These are phyloP conservation scores for Hypomecis atomaria DNA, from an alignment of 2,888 invertebrate genomes.

Conservation along the genomic window DNA sequence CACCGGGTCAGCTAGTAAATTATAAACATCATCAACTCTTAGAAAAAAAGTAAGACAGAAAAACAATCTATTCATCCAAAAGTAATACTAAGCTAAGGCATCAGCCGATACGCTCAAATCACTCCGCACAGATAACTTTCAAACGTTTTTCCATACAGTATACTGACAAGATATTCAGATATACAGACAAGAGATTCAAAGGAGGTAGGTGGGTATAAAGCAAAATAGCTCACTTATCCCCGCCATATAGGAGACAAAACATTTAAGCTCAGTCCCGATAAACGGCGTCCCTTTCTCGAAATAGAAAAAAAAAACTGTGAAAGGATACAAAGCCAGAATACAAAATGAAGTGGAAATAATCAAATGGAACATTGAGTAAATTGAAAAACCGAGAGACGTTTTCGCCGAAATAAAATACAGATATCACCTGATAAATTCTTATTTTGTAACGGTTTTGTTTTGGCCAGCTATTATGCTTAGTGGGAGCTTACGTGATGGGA, in stretches of 20 bases:
- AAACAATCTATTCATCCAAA: too few species aligned
- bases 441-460: conserved; percentile 23
- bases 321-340: conserved; percentile 52
- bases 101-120: too few species aligned
- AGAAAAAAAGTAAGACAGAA: too few species aligned
- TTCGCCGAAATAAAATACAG: conserved; percentile 53
- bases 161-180: conserved; percentile 8
- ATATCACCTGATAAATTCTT: conserved; percentile 40
- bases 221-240: conserved; percentile 44
- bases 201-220: conserved; percentile 28
- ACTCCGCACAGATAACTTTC: neutral
- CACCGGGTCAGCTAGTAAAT: too few species aligned
- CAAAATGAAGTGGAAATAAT: conserved; percentile 55
- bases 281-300: conserved; percentile 46
- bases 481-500: conserved; percentile 16
- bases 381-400: conserved; percentile 56
- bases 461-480: conserved; percentile 23
- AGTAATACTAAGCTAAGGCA: too few species aligned
- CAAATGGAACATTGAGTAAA: conserved; percentile 52
- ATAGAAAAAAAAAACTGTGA: conserved; percentile 48
- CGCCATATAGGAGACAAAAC: conserved; percentile 46
- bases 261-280: conserved; percentile 47
- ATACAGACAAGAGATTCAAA: conserved; percentile 4
- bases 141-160: conserved; percentile 30
- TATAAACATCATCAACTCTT: too few species aligned